Percentiles rank a stretch among this genome's conserved stretches.
Evolutionary conservation across 2,797 vertebrate species (phyloP).

Genomic region (Microctenopoma lineatum): DNA sequence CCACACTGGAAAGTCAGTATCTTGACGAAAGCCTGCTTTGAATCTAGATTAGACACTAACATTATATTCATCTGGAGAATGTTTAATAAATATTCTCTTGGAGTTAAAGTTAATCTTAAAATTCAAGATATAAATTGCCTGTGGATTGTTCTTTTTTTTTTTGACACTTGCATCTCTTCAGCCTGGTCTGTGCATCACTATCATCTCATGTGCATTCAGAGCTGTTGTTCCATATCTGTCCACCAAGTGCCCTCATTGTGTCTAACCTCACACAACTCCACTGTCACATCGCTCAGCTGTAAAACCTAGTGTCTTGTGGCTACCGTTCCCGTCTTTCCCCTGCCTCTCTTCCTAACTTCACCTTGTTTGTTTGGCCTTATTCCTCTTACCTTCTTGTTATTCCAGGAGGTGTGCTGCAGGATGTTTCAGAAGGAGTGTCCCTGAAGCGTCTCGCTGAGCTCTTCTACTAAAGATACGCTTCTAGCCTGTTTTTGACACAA

Average conservation of each 20-base stretch:
- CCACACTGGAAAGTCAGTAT: background rate
- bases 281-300: background rate
- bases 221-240: background rate
- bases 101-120: background rate
- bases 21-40: background rate
- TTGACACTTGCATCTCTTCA: background rate
- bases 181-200: background rate
- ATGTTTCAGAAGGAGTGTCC: too few relatives aligned
- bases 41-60: background rate
- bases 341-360: background rate
- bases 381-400: too few relatives aligned
- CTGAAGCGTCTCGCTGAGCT: too few relatives aligned
- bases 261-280: background rate
- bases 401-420: too few relatives aligned
- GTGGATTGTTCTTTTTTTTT: too few relatives aligned
- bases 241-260: background rate
- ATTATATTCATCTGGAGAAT: constrained; percentile 9
- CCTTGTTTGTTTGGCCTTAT: background rate
- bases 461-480: too few relatives aligned
- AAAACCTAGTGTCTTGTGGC: background rate
- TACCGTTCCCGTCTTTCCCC: background rate
- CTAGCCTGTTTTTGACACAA: too few relatives aligned
- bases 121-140: background rate
- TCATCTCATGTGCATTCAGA: background rate
- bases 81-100: constrained; percentile 1